Evolutionary conservation across 1,140 invertebrate species (phyloP).

Genomic region (Mizuhopecten yessoensis): DNA sequence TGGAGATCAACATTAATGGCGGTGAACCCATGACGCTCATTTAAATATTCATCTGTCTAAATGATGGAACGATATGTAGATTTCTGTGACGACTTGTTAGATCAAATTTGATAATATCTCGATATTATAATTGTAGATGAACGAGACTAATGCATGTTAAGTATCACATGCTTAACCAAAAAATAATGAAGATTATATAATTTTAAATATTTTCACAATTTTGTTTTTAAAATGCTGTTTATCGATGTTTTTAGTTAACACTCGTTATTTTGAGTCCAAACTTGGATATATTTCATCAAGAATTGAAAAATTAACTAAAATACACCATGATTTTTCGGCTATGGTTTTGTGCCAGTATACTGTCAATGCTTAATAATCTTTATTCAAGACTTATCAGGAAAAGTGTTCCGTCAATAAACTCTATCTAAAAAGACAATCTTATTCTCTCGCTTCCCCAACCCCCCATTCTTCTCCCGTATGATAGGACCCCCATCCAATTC

Average conservation of each 20-base stretch:
- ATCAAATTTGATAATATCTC: constrained; percentile 32
- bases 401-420: neutral
- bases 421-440: no score
- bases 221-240: no score
- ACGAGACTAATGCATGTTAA: neutral
- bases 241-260: neutral
- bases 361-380: neutral
- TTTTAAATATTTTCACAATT: no score
- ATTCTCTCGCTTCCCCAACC: neutral
- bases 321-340: neutral
- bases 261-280: no score
- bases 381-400: neutral
- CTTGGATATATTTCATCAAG: neutral
- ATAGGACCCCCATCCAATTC: neutral
- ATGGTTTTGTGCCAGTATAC: neutral
- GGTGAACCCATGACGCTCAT: constrained; percentile 1
- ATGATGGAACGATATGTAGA: constrained; percentile 19
- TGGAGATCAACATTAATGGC: no score
- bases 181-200: neutral
- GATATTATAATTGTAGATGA: constrained; percentile 20
- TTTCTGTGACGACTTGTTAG: neutral
- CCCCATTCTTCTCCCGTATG: neutral
- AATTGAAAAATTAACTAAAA: neutral
- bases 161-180: neutral
- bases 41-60: constrained; percentile 29